phyloP scores from a whole-genome alignment of 2,797 vertebrate genomes.

The Acipenser ruthenus region DNA sequence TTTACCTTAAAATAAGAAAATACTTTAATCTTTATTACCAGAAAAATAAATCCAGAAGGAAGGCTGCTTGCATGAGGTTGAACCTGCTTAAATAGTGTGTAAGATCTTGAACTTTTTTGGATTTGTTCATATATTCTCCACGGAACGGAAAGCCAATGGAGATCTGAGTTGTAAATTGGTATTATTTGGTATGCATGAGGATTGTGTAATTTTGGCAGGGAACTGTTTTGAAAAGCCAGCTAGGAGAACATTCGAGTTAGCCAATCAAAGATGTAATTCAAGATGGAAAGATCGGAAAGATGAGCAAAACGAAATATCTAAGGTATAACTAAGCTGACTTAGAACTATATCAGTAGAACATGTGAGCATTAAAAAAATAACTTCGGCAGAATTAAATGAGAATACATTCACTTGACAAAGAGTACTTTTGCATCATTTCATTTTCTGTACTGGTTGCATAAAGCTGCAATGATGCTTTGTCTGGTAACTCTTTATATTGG shows the following conservation, averaged over 20 bases:
- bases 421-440: slow-evolving; percentile 26
- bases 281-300: slow-evolving; percentile 63
- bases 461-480: too few species aligned
- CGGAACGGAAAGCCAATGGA: too few species aligned
- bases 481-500: too few species aligned
- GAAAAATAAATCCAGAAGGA: too few species aligned
- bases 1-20: too few species aligned
- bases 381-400: slow-evolving; percentile 55
- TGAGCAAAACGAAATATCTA: slow-evolving; percentile 50
- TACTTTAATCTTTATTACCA: too few species aligned
- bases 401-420: slow-evolving; percentile 67
- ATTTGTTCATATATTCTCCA: too few species aligned
- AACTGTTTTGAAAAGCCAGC: slow-evolving; percentile 60
- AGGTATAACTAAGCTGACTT: slow-evolving; percentile 33
- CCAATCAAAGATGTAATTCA: slow-evolving; percentile 57
- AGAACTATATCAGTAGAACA: slow-evolving; percentile 38
- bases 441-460: too few species aligned
- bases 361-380: slow-evolving; percentile 36
- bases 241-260: slow-evolving; percentile 61
- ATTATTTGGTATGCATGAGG: slow-evolving; percentile 56
- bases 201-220: slow-evolving; percentile 50
- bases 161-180: slow-evolving; percentile 40
- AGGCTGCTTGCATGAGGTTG: too few species aligned
- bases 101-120: too few species aligned
- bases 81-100: too few species aligned